These are phyloP conservation scores for Harpalus rubripes DNA, from an alignment of 2,888 invertebrate species.

Conservation along the genomic window DNA sequence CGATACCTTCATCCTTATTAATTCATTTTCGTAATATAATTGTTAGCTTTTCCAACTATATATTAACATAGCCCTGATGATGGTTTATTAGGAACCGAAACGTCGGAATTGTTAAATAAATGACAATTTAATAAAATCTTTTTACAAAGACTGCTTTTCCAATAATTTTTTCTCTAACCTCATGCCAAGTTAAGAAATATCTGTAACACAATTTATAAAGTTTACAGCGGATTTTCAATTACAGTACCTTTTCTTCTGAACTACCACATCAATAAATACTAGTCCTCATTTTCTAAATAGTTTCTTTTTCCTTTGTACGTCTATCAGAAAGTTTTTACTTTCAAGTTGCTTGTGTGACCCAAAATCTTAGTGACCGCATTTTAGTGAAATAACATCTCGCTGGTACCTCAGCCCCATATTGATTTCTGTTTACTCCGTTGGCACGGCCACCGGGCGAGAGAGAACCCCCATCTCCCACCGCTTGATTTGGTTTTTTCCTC, in stretches of 20 bases:
- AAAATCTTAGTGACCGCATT: conserved; percentile 2
- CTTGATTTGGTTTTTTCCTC: conserved; percentile 40
- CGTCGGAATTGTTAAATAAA: too few species aligned
- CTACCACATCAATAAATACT: not conserved
- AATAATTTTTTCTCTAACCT: too few species aligned
- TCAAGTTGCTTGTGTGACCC: not conserved
- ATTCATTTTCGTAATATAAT: too few species aligned
- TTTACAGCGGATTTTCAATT: too few species aligned
- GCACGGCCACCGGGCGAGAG: conserved; percentile 13
- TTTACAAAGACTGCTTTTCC: too few species aligned
- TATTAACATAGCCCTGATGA: too few species aligned
- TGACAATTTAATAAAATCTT: too few species aligned
- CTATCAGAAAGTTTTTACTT: conserved; percentile 5
- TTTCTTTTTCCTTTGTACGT: not conserved
- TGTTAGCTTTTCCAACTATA: too few species aligned
- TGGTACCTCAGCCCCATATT: conserved; percentile 8
- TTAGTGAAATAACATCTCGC: not conserved
- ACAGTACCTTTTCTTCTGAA: not conserved
- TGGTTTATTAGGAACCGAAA: too few species aligned
- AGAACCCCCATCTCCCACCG: conserved; percentile 6
- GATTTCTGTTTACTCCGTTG: conserved; percentile 38
- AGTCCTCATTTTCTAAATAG: not conserved
- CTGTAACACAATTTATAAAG: too few species aligned
- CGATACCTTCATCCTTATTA: too few species aligned
- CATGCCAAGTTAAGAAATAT: too few species aligned